A percentile compares a stretch with the other conserved stretches of the same genome.
Evolutionary conservation across 2,113 vertebrate species (phyloP).

Genomic region (Peucedramus taeniatus): DNA sequence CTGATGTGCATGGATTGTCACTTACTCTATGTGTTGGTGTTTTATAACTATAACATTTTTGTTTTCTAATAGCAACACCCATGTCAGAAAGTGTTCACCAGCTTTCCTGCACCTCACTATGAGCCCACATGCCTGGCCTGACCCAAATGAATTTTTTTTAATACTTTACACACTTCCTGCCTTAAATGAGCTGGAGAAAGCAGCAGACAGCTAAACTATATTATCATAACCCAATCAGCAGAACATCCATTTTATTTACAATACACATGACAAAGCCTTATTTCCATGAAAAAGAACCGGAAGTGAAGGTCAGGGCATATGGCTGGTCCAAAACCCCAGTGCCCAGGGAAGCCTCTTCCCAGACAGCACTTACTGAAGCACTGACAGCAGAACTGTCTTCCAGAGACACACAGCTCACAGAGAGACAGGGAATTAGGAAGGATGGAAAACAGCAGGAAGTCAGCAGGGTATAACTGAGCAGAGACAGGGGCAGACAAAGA

Average conservation of each 20-base stretch:
- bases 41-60: rapidly evolving
- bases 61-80: neutral
- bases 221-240: neutral
- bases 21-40: neutral
- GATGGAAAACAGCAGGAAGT: neutral
- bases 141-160: neutral
- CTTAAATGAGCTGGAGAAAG: neutral
- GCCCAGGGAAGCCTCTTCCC: neutral
- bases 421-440: neutral
- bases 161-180: neutral
- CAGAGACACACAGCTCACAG: neutral
- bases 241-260: neutral
- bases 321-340: neutral
- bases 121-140: neutral
- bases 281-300: neutral
- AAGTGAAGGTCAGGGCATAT: neutral
- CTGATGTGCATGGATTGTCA: neutral
- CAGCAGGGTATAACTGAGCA: neutral
- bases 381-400: neutral
- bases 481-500: neutral
- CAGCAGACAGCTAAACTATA: neutral
- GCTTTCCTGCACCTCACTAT: neutral
- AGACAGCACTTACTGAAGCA: neutral
- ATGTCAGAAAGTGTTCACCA: neutral
- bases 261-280: neutral